A percentile compares a stretch with the other conserved stretches of the same genome.
Conservation (phyloP, 2,888 invertebrate genomes). For the Hydriomena furcata region DNA sequence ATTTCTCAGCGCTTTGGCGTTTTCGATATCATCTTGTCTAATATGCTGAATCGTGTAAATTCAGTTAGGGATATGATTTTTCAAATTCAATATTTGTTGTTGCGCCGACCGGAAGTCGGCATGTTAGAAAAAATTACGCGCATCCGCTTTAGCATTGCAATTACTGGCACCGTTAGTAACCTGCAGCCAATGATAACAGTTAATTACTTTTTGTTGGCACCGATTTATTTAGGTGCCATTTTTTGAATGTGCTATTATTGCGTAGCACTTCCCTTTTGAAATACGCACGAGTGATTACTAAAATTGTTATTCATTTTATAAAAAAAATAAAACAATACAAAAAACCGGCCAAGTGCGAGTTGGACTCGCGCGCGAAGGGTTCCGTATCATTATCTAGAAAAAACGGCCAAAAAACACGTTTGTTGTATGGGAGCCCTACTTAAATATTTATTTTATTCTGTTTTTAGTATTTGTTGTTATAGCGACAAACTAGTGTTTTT, state of each 20-base stretch:
- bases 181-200: conserved; percentile 54
- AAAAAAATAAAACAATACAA: no score
- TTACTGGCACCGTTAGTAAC: conserved; percentile 32
- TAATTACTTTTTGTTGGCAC: conserved; percentile 60
- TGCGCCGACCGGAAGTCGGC: conserved; percentile 71
- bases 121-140: conserved; percentile 78
- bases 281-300: not conserved
- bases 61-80: conserved; percentile 78
- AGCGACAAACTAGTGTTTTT: no score
- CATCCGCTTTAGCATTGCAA: conserved; percentile 73
- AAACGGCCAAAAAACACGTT: no score
- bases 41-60: conserved; percentile 63
- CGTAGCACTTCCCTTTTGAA: conserved; percentile 16
- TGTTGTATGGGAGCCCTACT: no score
- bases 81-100: conserved; percentile 66
- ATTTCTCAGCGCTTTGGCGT: not conserved
- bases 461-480: no score
- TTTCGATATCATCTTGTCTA: conserved; percentile 9
- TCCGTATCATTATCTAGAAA: no score
- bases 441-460: no score
- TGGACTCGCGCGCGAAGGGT: no score
- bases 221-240: conserved; percentile 28
- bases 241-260: conserved; percentile 17
- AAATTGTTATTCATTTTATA: no score
- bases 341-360: no score